Percentiles rank a stretch among this genome's conserved stretches.
Conservation (phyloP, 2,888 invertebrate genomes). For the Graphium colonna region DNA sequence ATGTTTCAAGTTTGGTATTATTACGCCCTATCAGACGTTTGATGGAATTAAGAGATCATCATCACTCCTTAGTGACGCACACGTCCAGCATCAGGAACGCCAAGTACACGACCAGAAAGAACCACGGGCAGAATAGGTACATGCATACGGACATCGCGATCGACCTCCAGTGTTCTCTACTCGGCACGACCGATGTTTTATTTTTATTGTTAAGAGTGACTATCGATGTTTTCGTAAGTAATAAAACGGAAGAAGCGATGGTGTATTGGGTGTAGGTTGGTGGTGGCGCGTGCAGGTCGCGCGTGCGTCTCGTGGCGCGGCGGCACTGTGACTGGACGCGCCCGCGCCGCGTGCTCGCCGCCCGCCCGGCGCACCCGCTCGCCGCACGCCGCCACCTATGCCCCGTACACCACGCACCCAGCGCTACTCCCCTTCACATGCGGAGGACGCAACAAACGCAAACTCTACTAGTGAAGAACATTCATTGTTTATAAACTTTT, state of each 20-base stretch:
- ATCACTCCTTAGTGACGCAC: too few relatives aligned
- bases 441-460: constrained; percentile 40
- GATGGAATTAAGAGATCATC: too few relatives aligned
- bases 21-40: too few relatives aligned
- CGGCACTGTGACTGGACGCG: constrained; percentile 80
- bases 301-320: constrained; percentile 76
- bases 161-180: background rate
- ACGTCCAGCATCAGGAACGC: constrained; percentile 84
- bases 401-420: constrained; percentile 49
- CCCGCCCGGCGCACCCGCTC: constrained; percentile 56
- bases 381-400: constrained; percentile 66
- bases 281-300: constrained; percentile 28
- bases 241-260: too few relatives aligned
- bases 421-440: constrained; percentile 62
- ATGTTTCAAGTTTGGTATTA: too few relatives aligned
- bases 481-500: too few relatives aligned
- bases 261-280: constrained; percentile 38
- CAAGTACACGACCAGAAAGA: constrained; percentile 83
- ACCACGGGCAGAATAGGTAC: constrained; percentile 84
- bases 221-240: too few relatives aligned
- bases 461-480: constrained; percentile 11
- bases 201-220: too few relatives aligned
- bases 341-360: constrained; percentile 65
- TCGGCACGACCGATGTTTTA: background rate
- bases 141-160: constrained; percentile 79